Base-by-base conservation (phyloP, 2,797 vertebrate genomes). In the Melanitta fusca region DNA sequence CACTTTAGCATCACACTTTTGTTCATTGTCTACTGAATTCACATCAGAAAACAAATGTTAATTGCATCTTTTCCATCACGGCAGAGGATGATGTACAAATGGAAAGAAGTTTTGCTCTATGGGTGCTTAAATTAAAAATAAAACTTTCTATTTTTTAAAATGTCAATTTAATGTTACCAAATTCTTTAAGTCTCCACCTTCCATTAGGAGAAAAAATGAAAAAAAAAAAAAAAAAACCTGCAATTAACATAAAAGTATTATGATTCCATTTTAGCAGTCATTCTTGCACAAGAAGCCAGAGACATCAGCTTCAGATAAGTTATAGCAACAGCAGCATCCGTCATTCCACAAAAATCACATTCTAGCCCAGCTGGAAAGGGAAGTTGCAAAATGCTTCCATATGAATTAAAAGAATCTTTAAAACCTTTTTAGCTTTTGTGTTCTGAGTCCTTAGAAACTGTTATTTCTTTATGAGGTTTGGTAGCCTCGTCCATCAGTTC, bases 401-500 rank as follows among this genome's bases (percentile, higher is more conserved):
- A 34, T 12, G 16, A 36, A 73, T 61, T 75, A 58, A 80, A 77
- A 49, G 21, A 45, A 17, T 18, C 60, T 45, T 71, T 20, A 34
- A 34, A 69, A 21, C 43, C 5, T 73, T 85, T 87, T 87, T 45
- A 97, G 4, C 8, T 89, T 95, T 95, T 96, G 36, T 62, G 78
- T 64, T 97, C 70, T 0, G 38, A 72, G 56, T 97, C 96, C 64
- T 98, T 98, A 70, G 98, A 98, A 96, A 99, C 89, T 58, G 98
- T 82, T 91, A 98, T 98, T 95, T 99, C 98, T 78, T 93, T 96
- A 89, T 95, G 98, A 89, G 98, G 98, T 97, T 99, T 99, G 82
- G 98, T 99, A 86, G 99, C 97, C 80, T 99, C 99, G 3, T 98
- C 97, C 99, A 99, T 99, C 80, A 99, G 98, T 94, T 99, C 98